A percentile compares a stretch with the other conserved stretches of the same genome.
phyloP scores from a whole-genome alignment of 2,888 invertebrate genomes.

The Miltochrista miniata region DNA sequence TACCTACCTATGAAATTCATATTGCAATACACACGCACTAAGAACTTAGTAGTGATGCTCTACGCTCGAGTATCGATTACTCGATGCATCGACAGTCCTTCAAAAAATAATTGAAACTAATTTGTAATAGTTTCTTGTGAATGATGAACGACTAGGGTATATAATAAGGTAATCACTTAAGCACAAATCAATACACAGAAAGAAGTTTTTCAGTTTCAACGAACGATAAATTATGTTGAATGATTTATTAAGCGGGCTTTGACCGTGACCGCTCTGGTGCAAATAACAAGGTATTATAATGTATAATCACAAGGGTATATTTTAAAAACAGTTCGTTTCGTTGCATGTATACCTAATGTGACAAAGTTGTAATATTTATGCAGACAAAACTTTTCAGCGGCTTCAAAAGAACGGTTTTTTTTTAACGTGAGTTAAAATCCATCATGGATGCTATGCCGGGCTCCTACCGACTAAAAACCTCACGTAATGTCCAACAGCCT shows the following conservation, averaged over 20 bases:
- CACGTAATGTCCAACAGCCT: no score
- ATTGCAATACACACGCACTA: neutral
- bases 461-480: no score
- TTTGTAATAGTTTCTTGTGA: neutral
- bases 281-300: constrained; percentile 1
- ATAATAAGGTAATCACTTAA: neutral
- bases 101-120: neutral
- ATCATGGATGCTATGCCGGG: no score
- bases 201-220: neutral
- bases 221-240: constrained; percentile 4
- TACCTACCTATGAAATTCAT: constrained; percentile 22
- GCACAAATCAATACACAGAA: neutral
- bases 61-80: neutral
- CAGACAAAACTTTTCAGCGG: no score
- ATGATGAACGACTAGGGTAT: neutral
- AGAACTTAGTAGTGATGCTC: neutral
- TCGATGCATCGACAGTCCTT: neutral
- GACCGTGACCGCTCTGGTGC: neutral
- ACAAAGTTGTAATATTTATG: no score
- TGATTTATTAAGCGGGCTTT: neutral
- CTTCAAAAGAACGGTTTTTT: no score
- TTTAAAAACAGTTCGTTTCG: no score
- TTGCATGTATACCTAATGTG: no score
- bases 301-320: neutral
- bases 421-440: no score